Evolutionary conservation across 1,140 invertebrate species (phyloP).

Genomic region (Aphelinus atriplicis): DNA sequence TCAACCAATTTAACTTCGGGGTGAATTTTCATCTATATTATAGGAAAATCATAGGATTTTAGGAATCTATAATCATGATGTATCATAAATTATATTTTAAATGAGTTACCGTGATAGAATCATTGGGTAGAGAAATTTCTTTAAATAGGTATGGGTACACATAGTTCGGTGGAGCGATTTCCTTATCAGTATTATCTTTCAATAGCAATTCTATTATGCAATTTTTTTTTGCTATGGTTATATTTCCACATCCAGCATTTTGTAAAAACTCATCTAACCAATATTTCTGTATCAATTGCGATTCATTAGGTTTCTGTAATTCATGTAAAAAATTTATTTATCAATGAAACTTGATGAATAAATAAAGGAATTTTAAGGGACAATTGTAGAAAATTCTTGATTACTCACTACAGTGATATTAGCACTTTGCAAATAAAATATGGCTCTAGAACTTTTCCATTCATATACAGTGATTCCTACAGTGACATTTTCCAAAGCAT

Average conservation of each 20-base stretch:
- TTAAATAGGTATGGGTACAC: constrained; percentile 55
- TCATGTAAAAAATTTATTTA: neutral
- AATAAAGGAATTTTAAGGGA: constrained; percentile 8
- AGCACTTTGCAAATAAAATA: constrained; percentile 38
- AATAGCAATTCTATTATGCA: constrained; percentile 55
- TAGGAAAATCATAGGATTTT: constrained; percentile 1
- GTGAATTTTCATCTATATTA: constrained; percentile 44
- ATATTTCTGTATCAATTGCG: constrained; percentile 45
- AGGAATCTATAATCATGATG: no score
- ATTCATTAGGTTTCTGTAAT: constrained; percentile 48
- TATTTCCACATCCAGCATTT: constrained; percentile 47
- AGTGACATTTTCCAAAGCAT: constrained; percentile 47
- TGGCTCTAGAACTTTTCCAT: constrained; percentile 48
- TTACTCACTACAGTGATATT: constrained; percentile 56
- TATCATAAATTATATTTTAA: constrained; percentile 11
- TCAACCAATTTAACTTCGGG: constrained; percentile 39
- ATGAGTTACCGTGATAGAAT: constrained; percentile 45
- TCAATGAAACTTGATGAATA: neutral
- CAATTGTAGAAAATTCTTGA: neutral
- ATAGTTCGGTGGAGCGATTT: constrained; percentile 61
- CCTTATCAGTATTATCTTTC: constrained; percentile 40
- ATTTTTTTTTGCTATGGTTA: constrained; percentile 47
- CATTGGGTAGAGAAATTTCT: constrained; percentile 44
- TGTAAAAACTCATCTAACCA: constrained; percentile 50
- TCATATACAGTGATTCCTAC: constrained; percentile 58